Conservation (phyloP, 2,888 invertebrate genomes). For the Lamellibrachia columna region DNA sequence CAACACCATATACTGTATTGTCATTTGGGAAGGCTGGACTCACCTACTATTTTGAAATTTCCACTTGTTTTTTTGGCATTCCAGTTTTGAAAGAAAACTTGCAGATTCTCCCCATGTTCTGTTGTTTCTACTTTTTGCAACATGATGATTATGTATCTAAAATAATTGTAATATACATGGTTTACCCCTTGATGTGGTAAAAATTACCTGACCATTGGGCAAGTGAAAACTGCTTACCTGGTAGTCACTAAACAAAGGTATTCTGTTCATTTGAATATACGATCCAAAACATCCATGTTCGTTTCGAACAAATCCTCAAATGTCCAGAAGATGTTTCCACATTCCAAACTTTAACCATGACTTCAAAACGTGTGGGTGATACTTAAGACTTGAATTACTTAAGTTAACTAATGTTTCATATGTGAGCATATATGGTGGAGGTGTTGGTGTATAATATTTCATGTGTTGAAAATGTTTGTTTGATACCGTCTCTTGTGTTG, state of each 20-base stretch:
- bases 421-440: background rate
- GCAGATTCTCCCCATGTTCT: background rate
- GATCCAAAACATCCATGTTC: background rate
- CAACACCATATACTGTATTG: background rate
- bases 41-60: background rate
- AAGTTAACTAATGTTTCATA: background rate
- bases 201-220: background rate
- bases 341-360: background rate
- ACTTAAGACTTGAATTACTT: background rate
- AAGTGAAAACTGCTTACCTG: background rate
- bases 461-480: background rate
- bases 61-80: background rate
- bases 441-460: background rate
- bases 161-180: too few relatives aligned
- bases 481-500: background rate
- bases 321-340: background rate
- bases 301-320: background rate
- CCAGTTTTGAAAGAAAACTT: background rate
- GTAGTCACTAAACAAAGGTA: background rate
- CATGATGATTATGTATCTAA: background rate
- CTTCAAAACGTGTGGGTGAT: background rate
- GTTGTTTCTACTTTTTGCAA: background rate
- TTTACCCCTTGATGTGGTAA: too few relatives aligned
- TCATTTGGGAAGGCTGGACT: background rate
- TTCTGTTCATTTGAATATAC: background rate